phyloP scores from a whole-genome alignment of 2,888 invertebrate species.

The Tanypteryx hageni region DNA sequence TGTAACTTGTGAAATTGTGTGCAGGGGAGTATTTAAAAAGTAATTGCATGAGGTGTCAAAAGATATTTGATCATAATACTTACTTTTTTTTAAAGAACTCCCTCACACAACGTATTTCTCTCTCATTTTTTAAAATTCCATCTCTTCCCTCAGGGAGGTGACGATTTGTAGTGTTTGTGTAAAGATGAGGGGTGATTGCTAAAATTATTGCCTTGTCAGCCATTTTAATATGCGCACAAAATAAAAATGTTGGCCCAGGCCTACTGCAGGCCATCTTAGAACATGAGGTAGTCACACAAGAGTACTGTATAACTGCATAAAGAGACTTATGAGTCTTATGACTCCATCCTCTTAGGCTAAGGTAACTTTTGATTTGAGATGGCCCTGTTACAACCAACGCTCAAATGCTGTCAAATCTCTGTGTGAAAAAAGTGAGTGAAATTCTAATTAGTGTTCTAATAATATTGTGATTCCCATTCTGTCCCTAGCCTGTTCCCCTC shows the following conservation, averaged over 20 bases:
- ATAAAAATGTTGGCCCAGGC: constrained; percentile 18
- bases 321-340: too few relatives aligned
- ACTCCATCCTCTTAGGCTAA: too few relatives aligned
- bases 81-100: background rate
- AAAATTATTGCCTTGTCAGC: constrained; percentile 2
- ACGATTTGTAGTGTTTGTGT: constrained; percentile 48
- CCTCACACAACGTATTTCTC: background rate
- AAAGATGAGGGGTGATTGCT: constrained; percentile 21
- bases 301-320: too few relatives aligned
- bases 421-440: constrained; percentile 32
- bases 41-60: background rate
- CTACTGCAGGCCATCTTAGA: background rate
- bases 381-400: constrained; percentile 16
- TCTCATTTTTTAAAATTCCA: constrained; percentile 24
- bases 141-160: constrained; percentile 26
- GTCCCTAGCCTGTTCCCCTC: background rate
- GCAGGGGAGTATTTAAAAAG: constrained; percentile 12
- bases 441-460: constrained; percentile 47
- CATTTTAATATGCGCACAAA: constrained; percentile 54
- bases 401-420: constrained; percentile 46
- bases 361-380: background rate
- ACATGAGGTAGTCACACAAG: too few relatives aligned
- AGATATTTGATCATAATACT: background rate
- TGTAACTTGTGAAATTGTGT: constrained; percentile 36
- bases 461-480: constrained; percentile 42